Percentiles rank a stretch among this genome's conserved stretches.
These are phyloP conservation scores for Hylaea fasciaria DNA, from an alignment of 2,888 invertebrate species.

Conservation along the genomic window DNA sequence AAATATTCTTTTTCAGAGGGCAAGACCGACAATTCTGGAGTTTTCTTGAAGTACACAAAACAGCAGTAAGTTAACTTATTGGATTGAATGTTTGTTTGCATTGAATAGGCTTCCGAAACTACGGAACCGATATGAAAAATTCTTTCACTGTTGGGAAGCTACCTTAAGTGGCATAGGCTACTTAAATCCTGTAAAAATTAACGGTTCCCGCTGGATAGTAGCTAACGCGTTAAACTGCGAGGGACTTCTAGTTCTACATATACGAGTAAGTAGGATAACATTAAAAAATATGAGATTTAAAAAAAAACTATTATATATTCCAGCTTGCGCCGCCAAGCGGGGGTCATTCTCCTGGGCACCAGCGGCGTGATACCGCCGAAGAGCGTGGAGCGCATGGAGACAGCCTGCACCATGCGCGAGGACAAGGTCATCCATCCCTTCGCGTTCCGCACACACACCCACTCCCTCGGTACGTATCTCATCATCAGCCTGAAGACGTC, in stretches of 20 bases:
- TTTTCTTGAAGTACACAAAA: slow-evolving; percentile 91
- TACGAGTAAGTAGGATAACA: no score
- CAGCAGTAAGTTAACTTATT: slow-evolving; percentile 83
- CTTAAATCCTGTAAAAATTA: no score
- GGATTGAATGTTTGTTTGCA: no score
- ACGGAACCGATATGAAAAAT: no score
- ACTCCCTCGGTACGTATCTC: slow-evolving; percentile 89
- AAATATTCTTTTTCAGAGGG: slow-evolving; percentile 85
- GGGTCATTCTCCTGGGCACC: slow-evolving; percentile 95
- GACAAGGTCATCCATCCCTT: slow-evolving; percentile 96
- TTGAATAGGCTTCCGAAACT: no score
- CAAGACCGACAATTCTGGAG: slow-evolving; percentile 93
- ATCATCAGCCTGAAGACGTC: neutral
- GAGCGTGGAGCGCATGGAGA: slow-evolving; percentile 93
- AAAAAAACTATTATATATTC: slow-evolving; percentile 42
- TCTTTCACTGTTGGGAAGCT: no score
- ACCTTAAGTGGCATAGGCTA: no score
- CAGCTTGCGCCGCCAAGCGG: slow-evolving; percentile 94
- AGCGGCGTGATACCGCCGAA: slow-evolving; percentile 91
- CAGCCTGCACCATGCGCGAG: slow-evolving; percentile 92
- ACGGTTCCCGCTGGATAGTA: no score
- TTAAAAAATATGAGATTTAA: no score
- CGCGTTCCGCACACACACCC: slow-evolving; percentile 98
- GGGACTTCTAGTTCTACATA: no score
- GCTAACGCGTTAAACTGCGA: no score